phyloP scores from a whole-genome alignment of 2,888 invertebrate genomes.

The Punctoribates punctum region DNA sequence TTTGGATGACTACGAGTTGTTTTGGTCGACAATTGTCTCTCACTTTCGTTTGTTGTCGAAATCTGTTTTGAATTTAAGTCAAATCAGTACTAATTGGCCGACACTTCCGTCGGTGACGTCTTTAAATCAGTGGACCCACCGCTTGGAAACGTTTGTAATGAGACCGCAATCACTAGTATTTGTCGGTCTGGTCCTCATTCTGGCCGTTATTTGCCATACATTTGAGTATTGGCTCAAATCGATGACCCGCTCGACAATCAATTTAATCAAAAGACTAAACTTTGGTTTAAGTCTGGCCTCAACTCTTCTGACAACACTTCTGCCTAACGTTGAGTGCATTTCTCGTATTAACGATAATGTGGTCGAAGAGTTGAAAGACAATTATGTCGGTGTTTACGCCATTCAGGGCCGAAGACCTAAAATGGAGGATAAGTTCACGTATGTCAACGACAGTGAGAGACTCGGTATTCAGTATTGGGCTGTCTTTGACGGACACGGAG shows the following conservation, averaged over 20 bases:
- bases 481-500: conserved; percentile 92
- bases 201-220: conserved; percentile 45
- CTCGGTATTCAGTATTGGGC: conserved; percentile 77
- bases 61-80: conserved; percentile 66
- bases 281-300: neutral
- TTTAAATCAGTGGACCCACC: neutral
- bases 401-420: conserved; percentile 81
- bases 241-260: conserved; percentile 24
- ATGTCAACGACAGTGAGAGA: conserved; percentile 52
- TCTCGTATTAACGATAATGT: conserved; percentile 43
- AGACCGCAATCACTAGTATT: conserved; percentile 75
- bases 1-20: conserved; percentile 73
- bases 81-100: conserved; percentile 64
- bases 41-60: conserved; percentile 80
- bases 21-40: conserved; percentile 80
- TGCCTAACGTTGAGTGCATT: conserved; percentile 24
- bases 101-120: conserved; percentile 65
- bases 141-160: conserved; percentile 59
- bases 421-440: conserved; percentile 92
- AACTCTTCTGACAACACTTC: conserved; percentile 29
- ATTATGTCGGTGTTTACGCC: conserved; percentile 77
- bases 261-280: neutral
- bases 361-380: conserved; percentile 70
- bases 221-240: conserved; percentile 42
- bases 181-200: conserved; percentile 65